Evolutionary conservation across 2,888 invertebrate species (phyloP).

Genomic region (Polydrusus tereticollis): DNA sequence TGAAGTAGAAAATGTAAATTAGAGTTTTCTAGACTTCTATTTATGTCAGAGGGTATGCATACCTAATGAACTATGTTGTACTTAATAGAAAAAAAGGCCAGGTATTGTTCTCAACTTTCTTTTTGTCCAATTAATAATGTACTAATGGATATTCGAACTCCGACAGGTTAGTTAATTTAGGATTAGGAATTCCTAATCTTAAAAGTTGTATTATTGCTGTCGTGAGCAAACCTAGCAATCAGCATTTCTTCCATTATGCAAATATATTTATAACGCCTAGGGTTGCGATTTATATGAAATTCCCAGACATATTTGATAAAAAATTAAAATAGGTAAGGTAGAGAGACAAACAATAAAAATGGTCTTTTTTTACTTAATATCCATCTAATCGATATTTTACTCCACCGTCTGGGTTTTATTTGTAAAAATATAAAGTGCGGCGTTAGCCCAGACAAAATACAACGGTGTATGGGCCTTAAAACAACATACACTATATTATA

Average conservation of each 20-base stretch:
- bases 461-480: no score
- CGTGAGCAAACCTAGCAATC: background rate
- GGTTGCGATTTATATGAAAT: constrained; percentile 20
- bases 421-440: constrained; percentile 37
- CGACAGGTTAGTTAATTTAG: no score
- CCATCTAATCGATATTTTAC: constrained; percentile 48
- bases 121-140: no score
- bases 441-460: constrained; percentile 37
- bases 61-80: no score
- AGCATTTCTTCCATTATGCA: no score
- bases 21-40: background rate
- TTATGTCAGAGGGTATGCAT: no score
- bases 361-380: constrained; percentile 45
- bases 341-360: constrained; percentile 31
- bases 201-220: no score
- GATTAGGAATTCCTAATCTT: no score
- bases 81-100: no score
- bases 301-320: constrained; percentile 40
- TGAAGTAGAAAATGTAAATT: background rate
- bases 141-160: no score
- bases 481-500: no score
- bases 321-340: constrained; percentile 34
- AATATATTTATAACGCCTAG: background rate
- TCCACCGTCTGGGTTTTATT: constrained; percentile 48
- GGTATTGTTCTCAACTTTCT: no score